phyloP scores from a whole-genome alignment of 2,888 invertebrate genomes.

The Carterocephalus palaemon region DNA sequence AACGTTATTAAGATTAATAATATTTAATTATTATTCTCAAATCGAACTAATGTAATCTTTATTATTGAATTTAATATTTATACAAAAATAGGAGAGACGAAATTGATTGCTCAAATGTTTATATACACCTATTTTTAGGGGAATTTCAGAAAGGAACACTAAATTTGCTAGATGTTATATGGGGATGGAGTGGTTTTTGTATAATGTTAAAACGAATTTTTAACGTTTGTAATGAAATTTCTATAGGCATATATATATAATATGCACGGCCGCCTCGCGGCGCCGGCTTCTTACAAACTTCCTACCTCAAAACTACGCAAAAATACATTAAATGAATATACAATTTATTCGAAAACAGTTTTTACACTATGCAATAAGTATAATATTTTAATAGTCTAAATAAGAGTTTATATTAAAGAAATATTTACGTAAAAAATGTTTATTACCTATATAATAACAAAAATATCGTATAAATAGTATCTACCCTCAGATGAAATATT shows the following conservation, averaged over 20 bases:
- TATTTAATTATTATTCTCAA: conserved; percentile 56
- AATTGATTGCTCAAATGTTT: conserved; percentile 79
- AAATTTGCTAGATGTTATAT: conserved; percentile 74
- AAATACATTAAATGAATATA: conserved; percentile 57
- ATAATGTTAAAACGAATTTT: conserved; percentile 75
- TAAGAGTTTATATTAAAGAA: conserved; percentile 74
- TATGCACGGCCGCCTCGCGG: conserved; percentile 36
- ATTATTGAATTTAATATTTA: conserved; percentile 75
- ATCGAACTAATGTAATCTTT: conserved; percentile 62
- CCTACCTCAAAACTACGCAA: conserved; percentile 76
- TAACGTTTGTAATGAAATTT: conserved; percentile 62
- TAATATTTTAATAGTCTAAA: conserved; percentile 60
- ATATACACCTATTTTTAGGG: conserved; percentile 76
- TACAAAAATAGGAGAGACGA: conserved; percentile 73
- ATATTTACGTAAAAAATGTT: conserved; percentile 70
- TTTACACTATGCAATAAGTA: conserved; percentile 67
- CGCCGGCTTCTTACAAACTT: conserved; percentile 48
- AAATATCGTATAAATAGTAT: conserved; percentile 57
- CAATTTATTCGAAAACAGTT: conserved; percentile 67
- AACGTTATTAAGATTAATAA: conserved; percentile 53
- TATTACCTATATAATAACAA: conserved; percentile 52
- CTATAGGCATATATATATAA: conserved; percentile 41
- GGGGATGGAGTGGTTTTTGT: conserved; percentile 69
- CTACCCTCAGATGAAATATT: conserved; percentile 59
- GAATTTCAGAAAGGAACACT: conserved; percentile 71